phyloP scores from a whole-genome alignment of 2,888 invertebrate genomes.

The Pegoplata infirma region DNA sequence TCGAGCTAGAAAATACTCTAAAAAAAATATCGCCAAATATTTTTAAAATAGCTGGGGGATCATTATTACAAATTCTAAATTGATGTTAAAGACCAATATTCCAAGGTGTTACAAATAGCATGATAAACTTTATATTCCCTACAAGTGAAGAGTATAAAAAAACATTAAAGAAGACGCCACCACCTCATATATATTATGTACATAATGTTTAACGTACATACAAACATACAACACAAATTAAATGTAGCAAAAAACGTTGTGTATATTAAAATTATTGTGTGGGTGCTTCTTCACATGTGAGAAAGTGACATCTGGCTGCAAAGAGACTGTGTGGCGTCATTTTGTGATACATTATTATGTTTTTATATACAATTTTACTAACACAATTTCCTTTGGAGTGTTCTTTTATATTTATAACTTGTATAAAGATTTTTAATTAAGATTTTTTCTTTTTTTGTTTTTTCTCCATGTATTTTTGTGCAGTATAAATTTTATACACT shows the following conservation, averaged over 20 bases:
- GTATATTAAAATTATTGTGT: constrained; percentile 11
- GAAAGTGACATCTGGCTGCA: constrained; percentile 58
- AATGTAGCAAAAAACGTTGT: constrained; percentile 6
- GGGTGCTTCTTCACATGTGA: constrained; percentile 35
- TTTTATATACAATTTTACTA: not conserved
- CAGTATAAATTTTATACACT: too few species aligned
- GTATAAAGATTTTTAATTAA: constrained; percentile 29
- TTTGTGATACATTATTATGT: constrained; percentile 6
- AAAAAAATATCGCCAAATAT: too few species aligned
- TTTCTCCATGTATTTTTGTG: too few species aligned
- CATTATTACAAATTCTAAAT: too few species aligned
- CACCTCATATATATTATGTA: constrained; percentile 3
- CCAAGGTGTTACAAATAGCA: too few species aligned
- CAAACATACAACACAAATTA: too few species aligned
- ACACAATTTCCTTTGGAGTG: constrained; percentile 7
- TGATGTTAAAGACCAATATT: too few species aligned
- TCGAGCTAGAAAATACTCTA: too few species aligned
- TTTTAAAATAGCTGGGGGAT: too few species aligned
- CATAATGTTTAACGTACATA: not conserved
- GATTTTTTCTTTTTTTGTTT: constrained; percentile 19
- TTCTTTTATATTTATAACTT: not conserved
- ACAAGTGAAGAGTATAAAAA: too few species aligned
- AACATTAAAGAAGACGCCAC: not conserved
- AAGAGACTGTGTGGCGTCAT: constrained; percentile 53
- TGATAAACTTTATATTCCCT: too few species aligned